Percentiles rank a stretch among this genome's conserved stretches.
phyloP scores from a whole-genome alignment of 1,140 invertebrate genomes.

The Rhopalosiphum padi region DNA sequence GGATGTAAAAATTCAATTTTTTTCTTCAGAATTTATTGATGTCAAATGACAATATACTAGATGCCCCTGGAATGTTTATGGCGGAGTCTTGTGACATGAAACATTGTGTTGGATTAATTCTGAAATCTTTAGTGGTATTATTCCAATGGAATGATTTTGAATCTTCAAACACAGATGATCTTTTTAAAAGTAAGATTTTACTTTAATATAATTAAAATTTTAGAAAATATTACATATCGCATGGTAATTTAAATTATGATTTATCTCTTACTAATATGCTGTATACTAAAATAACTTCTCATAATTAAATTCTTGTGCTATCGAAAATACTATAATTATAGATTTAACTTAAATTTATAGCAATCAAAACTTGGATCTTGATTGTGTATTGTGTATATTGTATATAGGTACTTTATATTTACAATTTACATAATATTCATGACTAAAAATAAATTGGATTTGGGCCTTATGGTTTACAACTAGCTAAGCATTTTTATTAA shows the following conservation, averaged over 20 bases:
- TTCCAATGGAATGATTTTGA: conserved; percentile 51
- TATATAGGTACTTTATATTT: not conserved
- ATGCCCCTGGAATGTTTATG: conserved; percentile 55
- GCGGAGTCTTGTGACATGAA: conserved; percentile 9
- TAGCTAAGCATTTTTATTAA: not conserved
- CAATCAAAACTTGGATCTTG: not conserved
- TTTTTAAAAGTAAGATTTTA: conserved; percentile 31
- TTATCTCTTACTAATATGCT: not conserved
- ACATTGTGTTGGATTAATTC: conserved; percentile 47
- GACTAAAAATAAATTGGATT: not conserved
- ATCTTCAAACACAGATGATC: conserved; percentile 41
- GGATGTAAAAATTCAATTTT: not conserved
- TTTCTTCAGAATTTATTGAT: conserved; percentile 42
- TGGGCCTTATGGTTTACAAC: not conserved
- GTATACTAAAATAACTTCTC: not conserved
- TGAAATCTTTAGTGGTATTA: conserved; percentile 46
- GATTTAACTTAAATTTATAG: not conserved
- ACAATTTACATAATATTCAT: not conserved
- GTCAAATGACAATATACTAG: conserved; percentile 50
- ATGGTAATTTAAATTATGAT: not conserved
- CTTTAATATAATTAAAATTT: not conserved
- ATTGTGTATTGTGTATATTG: not conserved
- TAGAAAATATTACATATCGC: not conserved
- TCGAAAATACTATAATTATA: not conserved
- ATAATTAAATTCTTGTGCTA: not conserved